phyloP scores from a whole-genome alignment of 2,113 vertebrate genomes.

The Sisor rabdophorus region DNA sequence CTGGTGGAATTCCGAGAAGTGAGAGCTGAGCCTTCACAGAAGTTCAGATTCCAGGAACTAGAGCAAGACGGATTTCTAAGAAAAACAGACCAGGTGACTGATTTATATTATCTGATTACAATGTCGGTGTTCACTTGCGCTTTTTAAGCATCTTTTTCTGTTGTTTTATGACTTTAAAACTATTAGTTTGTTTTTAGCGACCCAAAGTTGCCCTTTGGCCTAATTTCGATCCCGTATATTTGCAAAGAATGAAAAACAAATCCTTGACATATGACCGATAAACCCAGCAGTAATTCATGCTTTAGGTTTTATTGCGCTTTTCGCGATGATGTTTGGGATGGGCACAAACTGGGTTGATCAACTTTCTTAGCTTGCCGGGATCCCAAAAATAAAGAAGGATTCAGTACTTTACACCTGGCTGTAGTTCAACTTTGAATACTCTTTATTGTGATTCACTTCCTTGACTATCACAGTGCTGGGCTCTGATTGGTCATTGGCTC shows the following conservation, averaged over 20 bases:
- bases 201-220: neutral
- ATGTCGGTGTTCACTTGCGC: neutral
- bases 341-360: neutral
- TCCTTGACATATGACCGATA: too few species aligned
- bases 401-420: too few species aligned
- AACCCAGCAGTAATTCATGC: neutral
- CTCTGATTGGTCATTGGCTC: too few species aligned
- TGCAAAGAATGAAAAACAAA: neutral
- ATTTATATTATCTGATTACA: constrained; percentile 53
- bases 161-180: neutral
- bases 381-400: too few species aligned
- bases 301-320: neutral
- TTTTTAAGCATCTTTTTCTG: neutral
- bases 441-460: too few species aligned
- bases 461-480: too few species aligned
- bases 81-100: constrained; percentile 97
- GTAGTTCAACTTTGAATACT: too few species aligned
- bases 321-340: too few species aligned
- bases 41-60: constrained; percentile 96
- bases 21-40: constrained; percentile 91
- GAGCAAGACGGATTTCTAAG: constrained; percentile 95
- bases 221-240: neutral
- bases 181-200: neutral
- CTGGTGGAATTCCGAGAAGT: constrained; percentile 99
- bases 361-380: neutral